Evolutionary conservation across 1,140 invertebrate genomes (phyloP).

Genomic region (Adoxophyes honmai): DNA sequence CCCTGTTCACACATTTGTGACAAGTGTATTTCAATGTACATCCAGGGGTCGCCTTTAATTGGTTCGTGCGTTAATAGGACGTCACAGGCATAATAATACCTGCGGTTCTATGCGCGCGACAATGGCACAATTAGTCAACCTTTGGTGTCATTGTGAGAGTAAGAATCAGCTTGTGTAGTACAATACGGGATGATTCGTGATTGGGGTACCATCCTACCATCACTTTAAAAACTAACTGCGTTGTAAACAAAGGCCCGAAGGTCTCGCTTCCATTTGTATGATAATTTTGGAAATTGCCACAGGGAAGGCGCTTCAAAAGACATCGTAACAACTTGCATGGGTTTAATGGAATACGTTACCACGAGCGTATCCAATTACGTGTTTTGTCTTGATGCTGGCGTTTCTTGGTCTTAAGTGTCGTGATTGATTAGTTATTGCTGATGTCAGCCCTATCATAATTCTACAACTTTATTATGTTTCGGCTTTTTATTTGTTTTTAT

Average conservation of each 20-base stretch:
- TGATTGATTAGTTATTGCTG: too few relatives aligned
- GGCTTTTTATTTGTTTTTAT: too few relatives aligned
- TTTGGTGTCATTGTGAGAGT: neutral
- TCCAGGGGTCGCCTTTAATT: conserved; percentile 9
- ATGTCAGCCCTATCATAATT: too few relatives aligned
- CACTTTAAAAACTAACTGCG: conserved; percentile 5
- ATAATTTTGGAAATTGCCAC: neutral
- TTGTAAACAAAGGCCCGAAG: conserved; percentile 1
- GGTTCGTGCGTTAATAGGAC: conserved; percentile 7
- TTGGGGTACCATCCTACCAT: neutral
- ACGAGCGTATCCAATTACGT: neutral
- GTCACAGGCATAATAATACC: conserved; percentile 11
- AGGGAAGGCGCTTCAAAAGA: neutral
- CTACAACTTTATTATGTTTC: too few relatives aligned
- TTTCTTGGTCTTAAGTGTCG: too few relatives aligned
- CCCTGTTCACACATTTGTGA: conserved; percentile 10
- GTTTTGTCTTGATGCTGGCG: neutral
- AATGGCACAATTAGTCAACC: conserved; percentile 11
- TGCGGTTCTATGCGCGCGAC: neutral
- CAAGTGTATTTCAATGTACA: conserved; percentile 14
- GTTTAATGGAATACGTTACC: neutral
- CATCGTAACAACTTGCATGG: neutral
- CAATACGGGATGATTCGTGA: neutral
- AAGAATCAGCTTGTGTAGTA: neutral
- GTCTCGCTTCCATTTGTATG: conserved; percentile 2